Evolutionary conservation across 2,888 invertebrate genomes (phyloP).

Genomic region (Eucriotettix oculatus): DNA sequence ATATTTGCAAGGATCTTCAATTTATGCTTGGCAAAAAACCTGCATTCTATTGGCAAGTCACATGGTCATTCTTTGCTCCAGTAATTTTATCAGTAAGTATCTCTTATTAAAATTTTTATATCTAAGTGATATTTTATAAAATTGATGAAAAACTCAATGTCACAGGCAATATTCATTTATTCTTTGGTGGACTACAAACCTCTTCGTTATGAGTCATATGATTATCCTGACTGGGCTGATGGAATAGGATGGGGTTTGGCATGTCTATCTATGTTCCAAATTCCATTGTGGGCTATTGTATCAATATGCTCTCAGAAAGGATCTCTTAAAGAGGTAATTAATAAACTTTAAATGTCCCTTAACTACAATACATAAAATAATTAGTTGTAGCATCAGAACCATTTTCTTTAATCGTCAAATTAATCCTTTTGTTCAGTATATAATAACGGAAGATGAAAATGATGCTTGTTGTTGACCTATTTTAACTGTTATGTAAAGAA

Average conservation of each 20-base stretch:
- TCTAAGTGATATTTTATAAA: not conserved
- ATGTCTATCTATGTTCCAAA: conserved; percentile 19
- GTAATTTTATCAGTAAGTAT: conserved; percentile 21
- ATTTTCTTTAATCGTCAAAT: not conserved
- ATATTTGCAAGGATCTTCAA: conserved; percentile 19
- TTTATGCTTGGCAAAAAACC: conserved; percentile 22
- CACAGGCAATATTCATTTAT: conserved; percentile 21
- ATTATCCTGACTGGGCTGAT: conserved; percentile 21
- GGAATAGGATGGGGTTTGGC: conserved; percentile 20
- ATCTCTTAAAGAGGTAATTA: conserved; percentile 12
- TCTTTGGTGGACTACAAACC: conserved; percentile 20
- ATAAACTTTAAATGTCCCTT: not conserved
- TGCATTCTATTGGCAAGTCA: conserved; percentile 25
- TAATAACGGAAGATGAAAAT: not conserved
- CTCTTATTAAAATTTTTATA: not conserved
- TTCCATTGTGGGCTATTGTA: conserved; percentile 20
- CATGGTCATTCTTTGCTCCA: conserved; percentile 27
- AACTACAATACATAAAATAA: no score
- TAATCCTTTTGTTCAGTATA: not conserved
- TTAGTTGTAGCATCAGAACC: not conserved
- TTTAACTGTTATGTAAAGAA: no score
- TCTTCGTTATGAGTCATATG: conserved; percentile 19
- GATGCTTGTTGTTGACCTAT: no score
- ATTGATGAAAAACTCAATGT: not conserved
- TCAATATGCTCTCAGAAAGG: conserved; percentile 17